These are phyloP conservation scores for Illadopsis cleaveri DNA, from an alignment of 2,113 vertebrate genomes.

Conservation along the genomic window DNA sequence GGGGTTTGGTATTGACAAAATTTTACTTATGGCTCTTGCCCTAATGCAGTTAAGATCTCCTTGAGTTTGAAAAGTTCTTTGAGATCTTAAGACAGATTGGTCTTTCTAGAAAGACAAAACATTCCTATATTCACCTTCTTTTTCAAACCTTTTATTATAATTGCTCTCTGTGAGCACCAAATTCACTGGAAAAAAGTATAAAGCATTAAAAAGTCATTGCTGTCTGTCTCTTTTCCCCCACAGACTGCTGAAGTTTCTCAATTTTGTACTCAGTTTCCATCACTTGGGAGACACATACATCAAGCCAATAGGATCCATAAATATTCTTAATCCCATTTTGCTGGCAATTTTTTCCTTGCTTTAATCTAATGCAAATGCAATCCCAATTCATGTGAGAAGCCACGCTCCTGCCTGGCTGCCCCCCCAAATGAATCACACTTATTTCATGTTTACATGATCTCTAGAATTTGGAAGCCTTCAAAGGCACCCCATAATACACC, in stretches of 20 bases:
- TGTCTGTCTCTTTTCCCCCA: slow-evolving; percentile 8
- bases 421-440: neutral
- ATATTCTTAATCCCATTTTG: slow-evolving; percentile 18
- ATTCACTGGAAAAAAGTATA: neutral
- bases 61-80: neutral
- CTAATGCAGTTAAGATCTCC: neutral
- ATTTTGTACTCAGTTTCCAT: neutral
- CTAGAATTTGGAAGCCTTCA: neutral
- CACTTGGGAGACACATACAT: neutral
- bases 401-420: neutral
- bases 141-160: neutral
- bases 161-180: neutral
- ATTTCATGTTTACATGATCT: neutral
- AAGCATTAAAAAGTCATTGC: neutral
- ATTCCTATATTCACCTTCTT: neutral
- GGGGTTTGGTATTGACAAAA: neutral
- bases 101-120: neutral
- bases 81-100: neutral
- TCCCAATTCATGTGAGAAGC: neutral
- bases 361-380: slow-evolving; percentile 16
- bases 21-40: neutral
- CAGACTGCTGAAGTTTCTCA: neutral
- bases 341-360: slow-evolving; percentile 16
- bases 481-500: neutral
- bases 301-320: slow-evolving; percentile 4